These are phyloP conservation scores for Brachyhypopomus occidentalis DNA, from an alignment of 2,113 vertebrate genomes.

Conservation along the genomic window DNA sequence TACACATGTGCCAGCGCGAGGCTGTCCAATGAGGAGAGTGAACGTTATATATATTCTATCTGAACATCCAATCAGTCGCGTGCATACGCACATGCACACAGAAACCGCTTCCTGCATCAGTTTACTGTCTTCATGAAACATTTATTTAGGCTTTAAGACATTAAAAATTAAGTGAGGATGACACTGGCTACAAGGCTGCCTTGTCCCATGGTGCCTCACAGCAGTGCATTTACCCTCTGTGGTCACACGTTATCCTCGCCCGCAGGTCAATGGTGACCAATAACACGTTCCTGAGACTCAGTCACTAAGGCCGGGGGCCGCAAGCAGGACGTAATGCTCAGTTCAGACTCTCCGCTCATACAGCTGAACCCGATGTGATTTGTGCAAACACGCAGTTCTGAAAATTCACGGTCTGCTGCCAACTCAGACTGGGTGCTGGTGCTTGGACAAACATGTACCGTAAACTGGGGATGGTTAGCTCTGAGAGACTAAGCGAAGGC, in stretches of 20 bases:
- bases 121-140: slow-evolving; percentile 50
- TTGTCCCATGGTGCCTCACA: slow-evolving; percentile 16
- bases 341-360: neutral
- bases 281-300: neutral
- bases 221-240: neutral
- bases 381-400: neutral
- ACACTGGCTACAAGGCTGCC: slow-evolving; percentile 29
- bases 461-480: neutral
- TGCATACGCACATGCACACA: slow-evolving; percentile 8
- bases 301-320: neutral
- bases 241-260: neutral
- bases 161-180: slow-evolving; percentile 54
- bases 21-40: neutral
- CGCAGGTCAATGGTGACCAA: neutral
- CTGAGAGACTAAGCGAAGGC: slow-evolving; percentile 7
- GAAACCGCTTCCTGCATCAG: slow-evolving; percentile 33
- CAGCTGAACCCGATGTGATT: neutral
- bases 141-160: slow-evolving; percentile 48
- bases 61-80: neutral
- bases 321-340: neutral
- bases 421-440: neutral
- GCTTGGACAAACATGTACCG: no score
- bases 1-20: slow-evolving; percentile 2
- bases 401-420: neutral
- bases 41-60: neutral